phyloP scores from a whole-genome alignment of 2,113 vertebrate species.

The Alosa alosa region DNA sequence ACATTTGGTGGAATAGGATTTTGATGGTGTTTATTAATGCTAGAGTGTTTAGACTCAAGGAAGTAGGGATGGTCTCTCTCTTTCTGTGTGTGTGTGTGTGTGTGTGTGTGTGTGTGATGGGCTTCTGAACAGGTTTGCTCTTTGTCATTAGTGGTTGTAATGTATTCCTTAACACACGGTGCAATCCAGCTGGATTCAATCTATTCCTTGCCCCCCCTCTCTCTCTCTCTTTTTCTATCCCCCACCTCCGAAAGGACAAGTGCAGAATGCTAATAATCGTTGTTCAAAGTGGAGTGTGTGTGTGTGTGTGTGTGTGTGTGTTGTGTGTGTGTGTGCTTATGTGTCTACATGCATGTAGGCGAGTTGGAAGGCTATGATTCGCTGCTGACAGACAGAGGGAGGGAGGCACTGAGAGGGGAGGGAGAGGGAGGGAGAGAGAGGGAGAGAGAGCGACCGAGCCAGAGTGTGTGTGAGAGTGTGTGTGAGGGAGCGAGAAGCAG shows the following conservation, averaged over 20 bases:
- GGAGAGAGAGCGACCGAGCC: slow-evolving; percentile 21
- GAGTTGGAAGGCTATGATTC: slow-evolving; percentile 65
- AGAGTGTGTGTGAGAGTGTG: slow-evolving; percentile 31
- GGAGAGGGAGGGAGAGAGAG: slow-evolving; percentile 36
- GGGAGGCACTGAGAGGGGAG: slow-evolving; percentile 52
- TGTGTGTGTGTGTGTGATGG: neutral
- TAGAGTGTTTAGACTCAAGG: neutral
- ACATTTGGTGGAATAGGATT: neutral
- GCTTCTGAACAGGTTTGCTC: neutral
- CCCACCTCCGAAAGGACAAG: slow-evolving; percentile 44
- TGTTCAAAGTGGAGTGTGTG: slow-evolving; percentile 42
- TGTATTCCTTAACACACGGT: neutral
- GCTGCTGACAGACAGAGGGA: slow-evolving; percentile 57
- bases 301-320: slow-evolving; percentile 26
- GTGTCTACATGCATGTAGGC: slow-evolving; percentile 44
- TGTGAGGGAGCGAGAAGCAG: slow-evolving; percentile 2
- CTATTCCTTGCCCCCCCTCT: slow-evolving; percentile 16
- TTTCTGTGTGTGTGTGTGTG: neutral
- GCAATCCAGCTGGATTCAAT: neutral
- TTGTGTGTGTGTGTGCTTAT: slow-evolving; percentile 34
- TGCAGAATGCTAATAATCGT: slow-evolving; percentile 62
- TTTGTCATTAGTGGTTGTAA: slow-evolving; percentile 2
- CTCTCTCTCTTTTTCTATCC: slow-evolving; percentile 23
- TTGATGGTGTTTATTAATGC: neutral
- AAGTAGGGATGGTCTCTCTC: too few relatives aligned